Evolutionary conservation across 2,797 vertebrate genomes (phyloP).

Genomic region (Halcyon chelicuti): DNA sequence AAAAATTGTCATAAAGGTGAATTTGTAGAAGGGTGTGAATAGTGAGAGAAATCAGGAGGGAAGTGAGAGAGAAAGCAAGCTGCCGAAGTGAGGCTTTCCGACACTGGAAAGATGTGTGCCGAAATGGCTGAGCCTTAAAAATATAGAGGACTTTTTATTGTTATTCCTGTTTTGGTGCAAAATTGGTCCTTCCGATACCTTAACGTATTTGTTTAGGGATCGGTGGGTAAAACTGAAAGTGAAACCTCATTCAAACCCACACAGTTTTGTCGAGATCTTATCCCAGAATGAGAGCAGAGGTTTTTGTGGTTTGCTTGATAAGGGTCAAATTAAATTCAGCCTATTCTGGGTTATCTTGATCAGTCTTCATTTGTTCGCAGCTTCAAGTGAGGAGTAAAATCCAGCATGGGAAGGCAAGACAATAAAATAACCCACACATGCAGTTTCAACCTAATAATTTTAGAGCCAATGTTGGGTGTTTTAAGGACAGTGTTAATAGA

Average conservation of each 20-base stretch:
- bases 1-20: accelerated
- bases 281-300: background rate
- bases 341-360: background rate
- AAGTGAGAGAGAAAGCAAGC: background rate
- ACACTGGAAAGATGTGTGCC: background rate
- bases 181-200: background rate
- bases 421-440: background rate
- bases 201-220: background rate
- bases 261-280: background rate
- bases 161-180: background rate
- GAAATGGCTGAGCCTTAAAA: background rate
- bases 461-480: background rate
- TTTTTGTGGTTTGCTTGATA: background rate
- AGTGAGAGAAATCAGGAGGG: background rate
- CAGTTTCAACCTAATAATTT: background rate
- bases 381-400: background rate
- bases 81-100: background rate
- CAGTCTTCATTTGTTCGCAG: background rate
- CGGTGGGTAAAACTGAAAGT: background rate
- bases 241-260: background rate
- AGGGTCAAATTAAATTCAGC: background rate
- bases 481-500: background rate
- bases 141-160: no score
- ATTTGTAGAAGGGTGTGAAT: background rate
- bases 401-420: background rate